Percentiles rank a stretch among this genome's conserved stretches.
phyloP scores from a whole-genome alignment of 2,113 vertebrate species.

The Caracal caracal region DNA sequence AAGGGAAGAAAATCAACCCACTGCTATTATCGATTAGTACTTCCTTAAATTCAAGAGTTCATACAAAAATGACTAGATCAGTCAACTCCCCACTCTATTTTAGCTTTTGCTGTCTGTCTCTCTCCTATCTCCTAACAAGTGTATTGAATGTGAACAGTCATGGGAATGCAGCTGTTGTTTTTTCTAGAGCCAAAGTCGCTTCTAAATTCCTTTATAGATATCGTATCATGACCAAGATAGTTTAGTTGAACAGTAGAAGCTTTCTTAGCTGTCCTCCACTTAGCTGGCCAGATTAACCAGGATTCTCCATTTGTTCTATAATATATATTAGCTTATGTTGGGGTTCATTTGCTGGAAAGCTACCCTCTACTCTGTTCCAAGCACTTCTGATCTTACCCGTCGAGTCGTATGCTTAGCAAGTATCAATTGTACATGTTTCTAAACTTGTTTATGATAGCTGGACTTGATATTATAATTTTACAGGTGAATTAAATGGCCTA shows the following conservation, averaged over 20 bases:
- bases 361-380: background rate
- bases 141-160: background rate
- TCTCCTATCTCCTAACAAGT: background rate
- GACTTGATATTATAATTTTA: background rate
- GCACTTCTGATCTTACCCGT: background rate
- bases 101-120: background rate
- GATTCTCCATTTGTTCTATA: background rate
- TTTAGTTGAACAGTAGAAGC: background rate
- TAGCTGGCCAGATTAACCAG: background rate
- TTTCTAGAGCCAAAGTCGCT: background rate
- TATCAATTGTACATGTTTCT: background rate
- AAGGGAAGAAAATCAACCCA: background rate
- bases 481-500: background rate
- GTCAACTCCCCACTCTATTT: background rate
- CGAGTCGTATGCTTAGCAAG: background rate
- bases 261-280: background rate
- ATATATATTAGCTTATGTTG: too few relatives aligned
- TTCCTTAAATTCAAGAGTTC: background rate
- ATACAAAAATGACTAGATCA: background rate
- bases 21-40: background rate
- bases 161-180: background rate
- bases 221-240: background rate
- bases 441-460: background rate
- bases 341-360: background rate
- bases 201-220: background rate